phyloP scores from a whole-genome alignment of 2,888 invertebrate genomes.

The Aporophyla nigra region DNA sequence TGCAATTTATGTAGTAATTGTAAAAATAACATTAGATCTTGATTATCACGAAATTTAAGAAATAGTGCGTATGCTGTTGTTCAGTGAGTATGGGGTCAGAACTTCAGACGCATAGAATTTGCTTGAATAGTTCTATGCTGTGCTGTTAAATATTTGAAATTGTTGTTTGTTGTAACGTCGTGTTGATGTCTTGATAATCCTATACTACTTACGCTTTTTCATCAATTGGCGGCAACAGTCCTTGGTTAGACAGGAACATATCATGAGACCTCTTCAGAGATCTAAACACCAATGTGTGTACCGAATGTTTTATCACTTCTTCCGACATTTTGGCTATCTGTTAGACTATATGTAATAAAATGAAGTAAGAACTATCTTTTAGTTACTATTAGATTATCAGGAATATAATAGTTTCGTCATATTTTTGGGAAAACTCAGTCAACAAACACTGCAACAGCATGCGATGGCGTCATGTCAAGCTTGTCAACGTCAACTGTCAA shows the following conservation, averaged over 20 bases:
- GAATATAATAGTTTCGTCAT: constrained; percentile 35
- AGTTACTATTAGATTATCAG: constrained; percentile 18
- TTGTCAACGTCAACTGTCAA: constrained; percentile 34
- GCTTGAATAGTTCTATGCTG: not conserved
- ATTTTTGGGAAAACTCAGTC: constrained; percentile 37
- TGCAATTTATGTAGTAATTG: not conserved
- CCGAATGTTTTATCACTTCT: constrained; percentile 98
- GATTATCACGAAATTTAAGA: not conserved
- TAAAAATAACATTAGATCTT: not conserved
- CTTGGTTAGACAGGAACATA: constrained; percentile 98
- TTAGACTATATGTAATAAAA: constrained; percentile 8
- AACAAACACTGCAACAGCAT: constrained; percentile 43
- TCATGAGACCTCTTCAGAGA: constrained; percentile 99
- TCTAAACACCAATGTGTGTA: constrained; percentile 98
- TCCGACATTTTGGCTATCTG: constrained; percentile 90
- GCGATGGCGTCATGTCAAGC: constrained; percentile 46
- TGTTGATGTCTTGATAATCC: not conserved
- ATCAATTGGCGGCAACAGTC: constrained; percentile 95
- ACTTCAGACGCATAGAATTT: not conserved
- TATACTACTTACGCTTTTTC: constrained; percentile 93
- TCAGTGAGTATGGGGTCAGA: not conserved
- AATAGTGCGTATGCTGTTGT: not conserved
- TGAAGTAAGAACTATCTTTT: not conserved
- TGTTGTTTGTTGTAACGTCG: not conserved
- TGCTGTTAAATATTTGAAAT: not conserved